phyloP scores from a whole-genome alignment of 1,140 invertebrate species.

The Dryas iulia region DNA sequence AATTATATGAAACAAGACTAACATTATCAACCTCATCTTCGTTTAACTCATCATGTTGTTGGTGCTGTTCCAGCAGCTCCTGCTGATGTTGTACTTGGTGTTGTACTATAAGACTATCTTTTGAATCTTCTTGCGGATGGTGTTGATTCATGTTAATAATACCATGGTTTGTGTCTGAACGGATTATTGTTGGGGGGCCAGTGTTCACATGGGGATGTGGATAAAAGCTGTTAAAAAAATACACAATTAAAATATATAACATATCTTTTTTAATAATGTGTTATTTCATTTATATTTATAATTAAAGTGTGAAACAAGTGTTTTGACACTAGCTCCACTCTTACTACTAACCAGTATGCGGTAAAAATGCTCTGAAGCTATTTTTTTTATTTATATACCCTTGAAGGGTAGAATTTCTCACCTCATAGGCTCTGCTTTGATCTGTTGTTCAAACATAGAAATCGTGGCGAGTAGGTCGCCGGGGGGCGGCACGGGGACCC shows the following conservation, averaged over 20 bases:
- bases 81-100: slow-evolving; percentile 73
- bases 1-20: slow-evolving; percentile 21
- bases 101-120: slow-evolving; percentile 75
- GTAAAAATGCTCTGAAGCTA: too few species aligned
- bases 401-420: slow-evolving; percentile 52
- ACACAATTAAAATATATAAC: too few species aligned
- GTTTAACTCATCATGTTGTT: slow-evolving; percentile 63
- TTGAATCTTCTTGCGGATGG: slow-evolving; percentile 74
- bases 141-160: slow-evolving; percentile 78
- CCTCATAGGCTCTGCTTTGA: slow-evolving; percentile 85
- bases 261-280: background rate
- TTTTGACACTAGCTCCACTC: too few species aligned
- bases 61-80: slow-evolving; percentile 70
- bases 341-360: too few species aligned
- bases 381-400: background rate
- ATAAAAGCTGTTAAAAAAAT: slow-evolving; percentile 70
- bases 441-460: slow-evolving; percentile 85
- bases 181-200: slow-evolving; percentile 70
- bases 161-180: slow-evolving; percentile 77
- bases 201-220: slow-evolving; percentile 73
- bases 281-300: background rate
- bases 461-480: slow-evolving; percentile 81
- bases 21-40: slow-evolving; percentile 61
- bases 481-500: slow-evolving; percentile 80
- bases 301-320: too few species aligned